These are phyloP conservation scores for Myathropa florea DNA, from an alignment of 2,888 invertebrate genomes.

Conservation along the genomic window DNA sequence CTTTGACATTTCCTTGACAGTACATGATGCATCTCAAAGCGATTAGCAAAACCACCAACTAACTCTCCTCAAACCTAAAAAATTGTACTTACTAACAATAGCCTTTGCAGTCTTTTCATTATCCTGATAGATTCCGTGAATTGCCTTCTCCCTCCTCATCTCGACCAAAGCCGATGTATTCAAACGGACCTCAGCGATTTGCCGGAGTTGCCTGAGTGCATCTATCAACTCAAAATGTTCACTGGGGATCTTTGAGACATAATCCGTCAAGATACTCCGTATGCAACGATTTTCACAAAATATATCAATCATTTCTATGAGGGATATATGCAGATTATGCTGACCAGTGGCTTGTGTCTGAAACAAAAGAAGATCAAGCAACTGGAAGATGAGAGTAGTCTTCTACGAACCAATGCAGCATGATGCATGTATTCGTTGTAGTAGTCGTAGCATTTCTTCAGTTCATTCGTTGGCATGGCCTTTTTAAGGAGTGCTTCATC, in stretches of 20 bases:
- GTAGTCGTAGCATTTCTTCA: conserved; percentile 57
- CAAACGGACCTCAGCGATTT: conserved; percentile 21
- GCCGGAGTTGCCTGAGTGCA: conserved; percentile 21
- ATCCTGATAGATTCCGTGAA: conserved; percentile 53
- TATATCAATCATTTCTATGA: conserved; percentile 59
- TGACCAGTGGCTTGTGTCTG: conserved; percentile 26
- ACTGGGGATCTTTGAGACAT: neutral
- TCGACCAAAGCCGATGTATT: conserved; percentile 47
- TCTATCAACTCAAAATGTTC: conserved; percentile 16
- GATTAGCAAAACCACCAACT: no score
- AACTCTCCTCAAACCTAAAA: no score
- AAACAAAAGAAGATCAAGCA: neutral
- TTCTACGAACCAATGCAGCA: conserved; percentile 11
- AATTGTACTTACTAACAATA: conserved; percentile 26
- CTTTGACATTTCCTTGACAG: no score
- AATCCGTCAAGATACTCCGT: conserved; percentile 11
- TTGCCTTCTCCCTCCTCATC: conserved; percentile 48
- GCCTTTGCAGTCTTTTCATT: conserved; percentile 24
- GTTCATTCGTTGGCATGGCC: conserved; percentile 19
- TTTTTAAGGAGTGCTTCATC: conserved; percentile 44
- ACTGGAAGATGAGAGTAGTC: neutral
- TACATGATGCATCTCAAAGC: no score
- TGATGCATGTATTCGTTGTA: conserved; percentile 63
- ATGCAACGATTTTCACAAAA: conserved; percentile 55
- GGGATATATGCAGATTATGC: conserved; percentile 8